Evolutionary conservation across 2,888 invertebrate species (phyloP), one percentile per base, ranked within the genome.

Genomic region (Trachelus troglodyta): DNA sequence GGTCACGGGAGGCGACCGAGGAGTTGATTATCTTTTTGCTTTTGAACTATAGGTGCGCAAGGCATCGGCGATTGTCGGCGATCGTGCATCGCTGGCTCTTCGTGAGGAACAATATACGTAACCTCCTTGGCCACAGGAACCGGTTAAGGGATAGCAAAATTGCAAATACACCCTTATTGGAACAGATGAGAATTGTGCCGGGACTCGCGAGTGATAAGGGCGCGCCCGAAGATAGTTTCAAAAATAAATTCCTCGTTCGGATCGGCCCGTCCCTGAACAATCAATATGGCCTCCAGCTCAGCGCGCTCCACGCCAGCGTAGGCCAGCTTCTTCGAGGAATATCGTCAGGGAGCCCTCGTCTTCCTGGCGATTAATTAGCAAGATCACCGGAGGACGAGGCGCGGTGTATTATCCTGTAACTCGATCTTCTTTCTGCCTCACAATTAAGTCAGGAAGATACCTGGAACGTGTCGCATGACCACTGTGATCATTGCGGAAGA

Each of bases 271-370:
- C 85, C 83, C 85, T 84, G 85, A 84, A 80, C 82, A 86, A 86
- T 86, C 86, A 86, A 86, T 86, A 86, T 86, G 86, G 86, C 86
- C 83, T 84, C 86, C 85, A 82, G 83, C 79, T 77, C 79, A 77
- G 76, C 79, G 81, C 81, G 82, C 82, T 82, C 79, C 81, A 83
- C 84, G 80, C 80, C 80, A 84, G 81, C 80, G 71, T 81, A 81
- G 78, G 80, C 74, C 79, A 79, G 79, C 80, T 81, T 79, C 83
- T 82, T 82, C 77, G 31, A 11, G 73, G 76, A 84, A 84, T 81
- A 79, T 68, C 76, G 71, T 74, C 75, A 71, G 78, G 79, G 77
- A 68, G 76, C 77, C 75, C 69, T 76, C 76, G 76, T 76, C 77
- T 79, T 37, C 74, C 31, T 80, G 80, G 69, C 79, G 82, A 80